Conservation (phyloP, 1,140 invertebrate genomes). For the Chironomus striatipennis region DNA sequence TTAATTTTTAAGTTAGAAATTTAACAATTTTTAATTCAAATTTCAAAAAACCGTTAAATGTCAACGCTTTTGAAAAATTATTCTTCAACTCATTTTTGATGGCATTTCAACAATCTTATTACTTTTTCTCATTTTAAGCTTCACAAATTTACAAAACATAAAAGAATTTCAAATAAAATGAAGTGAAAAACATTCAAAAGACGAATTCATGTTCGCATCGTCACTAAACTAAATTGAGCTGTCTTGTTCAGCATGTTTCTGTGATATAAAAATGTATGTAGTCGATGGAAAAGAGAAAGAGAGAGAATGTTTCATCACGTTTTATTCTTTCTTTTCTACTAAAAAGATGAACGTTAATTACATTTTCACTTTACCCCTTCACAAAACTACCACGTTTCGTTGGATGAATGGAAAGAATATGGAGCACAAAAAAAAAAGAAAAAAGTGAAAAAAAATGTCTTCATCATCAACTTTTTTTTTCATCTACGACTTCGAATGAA, state of each 20-base stretch:
- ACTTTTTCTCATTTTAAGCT: too few relatives aligned
- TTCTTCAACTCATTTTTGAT: too few relatives aligned
- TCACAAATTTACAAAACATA: background rate
- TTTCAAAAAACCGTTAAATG: too few relatives aligned
- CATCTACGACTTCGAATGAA: background rate
- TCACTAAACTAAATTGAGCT: slow-evolving; percentile 1
- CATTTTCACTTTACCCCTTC: background rate
- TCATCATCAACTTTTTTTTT: slow-evolving; percentile 6
- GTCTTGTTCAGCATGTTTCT: background rate
- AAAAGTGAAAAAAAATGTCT: background rate
- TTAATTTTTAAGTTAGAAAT: too few relatives aligned
- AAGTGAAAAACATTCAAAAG: too few relatives aligned
- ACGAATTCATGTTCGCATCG: background rate
- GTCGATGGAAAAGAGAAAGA: background rate
- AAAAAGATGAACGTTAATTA: slow-evolving; percentile 14
- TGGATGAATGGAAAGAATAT: background rate
- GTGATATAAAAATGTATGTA: background rate
- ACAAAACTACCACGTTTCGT: background rate
- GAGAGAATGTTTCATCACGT: background rate
- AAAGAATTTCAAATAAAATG: too few relatives aligned
- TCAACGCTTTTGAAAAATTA: too few relatives aligned
- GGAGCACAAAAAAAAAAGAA: background rate
- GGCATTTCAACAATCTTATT: too few relatives aligned
- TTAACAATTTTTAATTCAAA: too few relatives aligned
- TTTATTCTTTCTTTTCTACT: background rate